A percentile compares a stretch with the other conserved stretches of the same genome.
phyloP scores from a whole-genome alignment of 2,888 invertebrate genomes.

The Lamellibrachia columna region DNA sequence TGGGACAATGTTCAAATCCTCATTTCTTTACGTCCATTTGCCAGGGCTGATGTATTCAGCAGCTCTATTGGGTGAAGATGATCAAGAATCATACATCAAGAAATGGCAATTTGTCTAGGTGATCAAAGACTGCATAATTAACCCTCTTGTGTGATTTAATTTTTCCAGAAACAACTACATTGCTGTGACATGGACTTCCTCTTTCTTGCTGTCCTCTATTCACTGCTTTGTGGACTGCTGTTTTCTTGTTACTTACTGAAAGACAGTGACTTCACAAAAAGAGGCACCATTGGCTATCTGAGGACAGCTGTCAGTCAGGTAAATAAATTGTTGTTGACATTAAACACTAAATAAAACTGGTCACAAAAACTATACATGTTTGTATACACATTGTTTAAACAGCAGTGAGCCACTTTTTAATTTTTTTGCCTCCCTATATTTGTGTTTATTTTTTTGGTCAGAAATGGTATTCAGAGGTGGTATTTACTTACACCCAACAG shows the following conservation, averaged over 20 bases:
- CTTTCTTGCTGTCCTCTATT: background rate
- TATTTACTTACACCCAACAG: too few species aligned
- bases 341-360: background rate
- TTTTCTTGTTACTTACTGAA: background rate
- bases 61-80: too few species aligned
- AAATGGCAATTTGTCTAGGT: too few species aligned
- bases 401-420: background rate
- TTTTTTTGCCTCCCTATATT: background rate
- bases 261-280: background rate
- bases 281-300: background rate
- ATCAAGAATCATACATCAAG: too few species aligned
- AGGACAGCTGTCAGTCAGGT: background rate
- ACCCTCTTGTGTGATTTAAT: background rate
- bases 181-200: constrained; percentile 4
- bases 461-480: too few species aligned
- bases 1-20: too few species aligned
- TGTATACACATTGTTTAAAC: background rate
- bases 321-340: background rate
- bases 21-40: too few species aligned
- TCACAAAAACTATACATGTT: background rate
- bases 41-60: too few species aligned
- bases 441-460: background rate
- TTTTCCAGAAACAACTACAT: background rate
- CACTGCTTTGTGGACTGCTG: constrained; percentile 9
- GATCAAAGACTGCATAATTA: too few species aligned